These are phyloP conservation scores for Egretta garzetta DNA, from an alignment of 2,113 vertebrate species.

Conservation along the genomic window DNA sequence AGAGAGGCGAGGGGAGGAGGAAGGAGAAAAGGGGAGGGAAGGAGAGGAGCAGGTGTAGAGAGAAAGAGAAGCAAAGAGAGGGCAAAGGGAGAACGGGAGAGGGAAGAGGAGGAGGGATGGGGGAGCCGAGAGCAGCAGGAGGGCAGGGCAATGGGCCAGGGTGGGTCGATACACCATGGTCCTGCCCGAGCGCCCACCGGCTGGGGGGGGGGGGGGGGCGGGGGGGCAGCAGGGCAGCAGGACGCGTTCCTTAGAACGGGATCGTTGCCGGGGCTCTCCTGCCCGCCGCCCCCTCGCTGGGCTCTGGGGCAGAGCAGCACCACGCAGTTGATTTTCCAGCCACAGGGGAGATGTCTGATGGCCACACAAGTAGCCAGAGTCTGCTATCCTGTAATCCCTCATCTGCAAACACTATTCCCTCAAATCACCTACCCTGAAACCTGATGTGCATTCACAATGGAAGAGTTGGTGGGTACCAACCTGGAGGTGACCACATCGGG, in stretches of 20 bases:
- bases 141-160: neutral
- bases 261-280: too few species aligned
- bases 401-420: neutral
- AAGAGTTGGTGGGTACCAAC: neutral
- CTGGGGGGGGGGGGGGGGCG: accelerated
- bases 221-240: too few species aligned
- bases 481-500: neutral
- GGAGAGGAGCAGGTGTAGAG: constrained; percentile 63
- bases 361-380: neutral
- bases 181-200: accelerated
- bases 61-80: constrained; percentile 36
- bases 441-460: neutral
- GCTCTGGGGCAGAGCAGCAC: neutral
- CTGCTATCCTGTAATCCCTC: neutral
- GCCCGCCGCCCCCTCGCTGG: too few species aligned
- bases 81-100: constrained; percentile 31
- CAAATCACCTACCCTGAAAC: neutral
- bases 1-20: constrained; percentile 40
- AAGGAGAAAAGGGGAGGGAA: constrained; percentile 50
- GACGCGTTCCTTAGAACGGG: too few species aligned
- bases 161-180: accelerated
- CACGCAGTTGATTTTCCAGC: neutral
- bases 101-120: constrained; percentile 9
- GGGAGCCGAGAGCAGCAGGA: neutral
- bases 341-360: neutral